Evolutionary conservation across 2,888 invertebrate species (phyloP).

Genomic region (Limenitis camilla): DNA sequence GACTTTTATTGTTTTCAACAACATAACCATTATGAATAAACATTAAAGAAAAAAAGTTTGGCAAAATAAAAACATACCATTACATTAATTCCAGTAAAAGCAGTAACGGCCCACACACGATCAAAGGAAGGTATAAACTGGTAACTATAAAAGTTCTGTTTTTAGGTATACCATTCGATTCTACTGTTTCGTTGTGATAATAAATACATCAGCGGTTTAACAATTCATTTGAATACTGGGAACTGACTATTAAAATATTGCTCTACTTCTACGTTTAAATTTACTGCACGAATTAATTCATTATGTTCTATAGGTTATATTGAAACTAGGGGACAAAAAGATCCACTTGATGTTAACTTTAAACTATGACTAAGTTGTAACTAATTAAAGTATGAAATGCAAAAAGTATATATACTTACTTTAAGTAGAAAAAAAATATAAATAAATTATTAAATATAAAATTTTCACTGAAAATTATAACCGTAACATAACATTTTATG

Average conservation of each 20-base stretch:
- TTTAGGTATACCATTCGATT: constrained; percentile 58
- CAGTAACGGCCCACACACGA: constrained; percentile 57
- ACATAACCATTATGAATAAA: background rate
- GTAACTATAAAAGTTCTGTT: constrained; percentile 55
- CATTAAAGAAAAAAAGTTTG: constrained; percentile 4
- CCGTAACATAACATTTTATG: no score
- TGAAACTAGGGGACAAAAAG: background rate
- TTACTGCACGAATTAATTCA: no score
- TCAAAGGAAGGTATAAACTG: constrained; percentile 49
- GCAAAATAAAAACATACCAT: constrained; percentile 2
- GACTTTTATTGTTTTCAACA: no score
- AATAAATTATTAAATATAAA: no score
- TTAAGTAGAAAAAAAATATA: background rate
- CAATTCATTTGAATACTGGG: constrained; percentile 48
- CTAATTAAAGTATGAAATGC: no score
- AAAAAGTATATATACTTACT: no score
- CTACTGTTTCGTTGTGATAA: constrained; percentile 52
- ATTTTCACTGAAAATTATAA: no score
- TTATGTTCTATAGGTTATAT: no score
- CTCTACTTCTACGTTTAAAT: background rate
- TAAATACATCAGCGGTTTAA: constrained; percentile 62
- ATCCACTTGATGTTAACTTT: background rate
- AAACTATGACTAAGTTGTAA: no score
- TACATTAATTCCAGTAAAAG: constrained; percentile 16
- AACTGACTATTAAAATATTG: constrained; percentile 30